Evolutionary conservation across 2,113 vertebrate genomes (phyloP).

Genomic region (Cromileptes altivelis): DNA sequence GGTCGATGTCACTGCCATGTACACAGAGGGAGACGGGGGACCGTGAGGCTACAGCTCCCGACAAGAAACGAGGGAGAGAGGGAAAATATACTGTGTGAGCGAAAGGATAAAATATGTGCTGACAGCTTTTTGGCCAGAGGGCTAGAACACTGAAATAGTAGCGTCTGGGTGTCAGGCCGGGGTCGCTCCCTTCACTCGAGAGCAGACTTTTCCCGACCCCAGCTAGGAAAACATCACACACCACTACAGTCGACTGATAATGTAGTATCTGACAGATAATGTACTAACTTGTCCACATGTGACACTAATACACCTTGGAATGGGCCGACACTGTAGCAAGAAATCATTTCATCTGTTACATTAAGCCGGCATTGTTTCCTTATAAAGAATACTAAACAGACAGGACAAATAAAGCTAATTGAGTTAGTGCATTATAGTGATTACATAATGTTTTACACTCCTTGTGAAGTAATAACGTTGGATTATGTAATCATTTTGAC

Average conservation of each 20-base stretch:
- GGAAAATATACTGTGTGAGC: conserved; percentile 70
- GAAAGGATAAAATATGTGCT: conserved; percentile 79
- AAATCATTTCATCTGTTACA: neutral
- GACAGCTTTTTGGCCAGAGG: conserved; percentile 80
- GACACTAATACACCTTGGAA: conserved; percentile 43
- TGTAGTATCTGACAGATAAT: conserved; percentile 59
- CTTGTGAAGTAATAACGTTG: neutral
- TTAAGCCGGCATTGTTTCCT: neutral
- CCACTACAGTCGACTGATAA: conserved; percentile 52
- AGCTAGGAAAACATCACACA: conserved; percentile 66
- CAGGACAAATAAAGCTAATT: neutral
- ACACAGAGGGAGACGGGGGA: conserved; percentile 14
- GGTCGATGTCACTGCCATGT: conserved; percentile 15
- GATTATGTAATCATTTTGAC: conserved; percentile 10
- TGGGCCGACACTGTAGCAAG: neutral
- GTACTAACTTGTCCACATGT: conserved; percentile 31
- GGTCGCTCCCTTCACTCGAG: conserved; percentile 67
- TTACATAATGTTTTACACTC: conserved; percentile 3
- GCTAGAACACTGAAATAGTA: conserved; percentile 77
- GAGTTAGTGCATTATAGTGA: neutral
- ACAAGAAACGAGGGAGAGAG: conserved; percentile 34
- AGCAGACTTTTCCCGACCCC: conserved; percentile 72
- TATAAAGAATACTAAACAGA: neutral
- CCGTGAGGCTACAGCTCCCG: conserved; percentile 42
- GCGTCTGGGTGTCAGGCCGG: conserved; percentile 74